These are phyloP conservation scores for Pterocles gutturalis DNA, from an alignment of 2,113 vertebrate species.

Conservation along the genomic window DNA sequence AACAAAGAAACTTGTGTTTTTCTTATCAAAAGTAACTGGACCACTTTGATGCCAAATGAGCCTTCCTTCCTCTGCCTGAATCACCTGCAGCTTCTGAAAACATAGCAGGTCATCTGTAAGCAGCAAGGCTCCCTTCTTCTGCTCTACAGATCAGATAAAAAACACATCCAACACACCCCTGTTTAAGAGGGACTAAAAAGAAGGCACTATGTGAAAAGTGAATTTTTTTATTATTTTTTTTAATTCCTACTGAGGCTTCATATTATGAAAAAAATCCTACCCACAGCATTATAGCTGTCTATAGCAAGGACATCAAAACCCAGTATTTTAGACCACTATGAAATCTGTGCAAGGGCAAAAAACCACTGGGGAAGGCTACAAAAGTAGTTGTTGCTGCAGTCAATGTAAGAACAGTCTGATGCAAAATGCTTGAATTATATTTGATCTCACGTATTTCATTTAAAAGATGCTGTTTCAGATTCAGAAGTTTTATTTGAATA, in stretches of 20 bases:
- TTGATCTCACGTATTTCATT: not conserved
- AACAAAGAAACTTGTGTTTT: not conserved
- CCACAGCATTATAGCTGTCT: not conserved
- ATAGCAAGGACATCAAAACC: fast-evolving
- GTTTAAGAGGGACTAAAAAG: not conserved
- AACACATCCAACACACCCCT: not conserved
- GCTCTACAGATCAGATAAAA: not conserved
- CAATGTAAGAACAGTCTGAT: not conserved
- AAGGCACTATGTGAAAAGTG: not conserved
- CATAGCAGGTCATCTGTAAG: not conserved
- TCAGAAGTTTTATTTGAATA: not conserved
- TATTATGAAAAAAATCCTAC: not conserved
- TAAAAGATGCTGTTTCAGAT: not conserved
- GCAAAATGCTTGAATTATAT: not conserved
- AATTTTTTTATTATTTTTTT: too few relatives aligned
- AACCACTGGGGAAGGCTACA: not conserved
- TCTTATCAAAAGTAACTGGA: not conserved
- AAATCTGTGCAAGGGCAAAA: not conserved
- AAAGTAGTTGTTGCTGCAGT: not conserved
- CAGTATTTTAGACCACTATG: not conserved
- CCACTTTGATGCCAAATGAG: not conserved
- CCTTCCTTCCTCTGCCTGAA: not conserved
- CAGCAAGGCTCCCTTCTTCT: not conserved
- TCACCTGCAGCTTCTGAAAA: not conserved
- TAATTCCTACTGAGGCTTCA: not conserved